Base-by-base conservation (phyloP, 2,888 invertebrate genomes). In the Theodoxus fluviatilis region DNA sequence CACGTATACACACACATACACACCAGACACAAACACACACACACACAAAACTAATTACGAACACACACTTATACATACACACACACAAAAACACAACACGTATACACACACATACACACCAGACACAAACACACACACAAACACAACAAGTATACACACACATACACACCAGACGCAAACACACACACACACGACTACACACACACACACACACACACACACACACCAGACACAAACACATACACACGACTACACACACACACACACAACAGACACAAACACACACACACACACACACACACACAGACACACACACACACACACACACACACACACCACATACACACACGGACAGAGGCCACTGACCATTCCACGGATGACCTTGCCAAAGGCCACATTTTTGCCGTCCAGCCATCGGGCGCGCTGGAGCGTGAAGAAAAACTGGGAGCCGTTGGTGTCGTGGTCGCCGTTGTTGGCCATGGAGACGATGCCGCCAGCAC, bases 381-480 rank as follows among this genome's bases (percentile, higher is more conserved):
- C 81, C 73, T 84, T 84, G 22, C 84, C 85, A 69, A 85, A 85
- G 38, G 83, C 84, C 31, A 85, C 85, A 72, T 85, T 84, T 52
- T 81, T 83, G 25, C 79, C 77, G 68, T 85, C 85, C 57, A 85
- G 75, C 85, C 85, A 85, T 66, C 84, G 76, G 3, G 85, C 82
- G 57, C 80, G 82, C 43, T 74, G 78, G 49, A 86, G 76, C 4
- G 81, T 73, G 74, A 85, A 80, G 79, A 81, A 85, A 78, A 85
- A 85, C 76, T 85, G 85, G 3, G 84, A 84, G 2, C 81, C 82
- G 76, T 85, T 85, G 35, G 84, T 81, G 76, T 85, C 81, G 59
- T 70, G 69, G n/a, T n/a, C 2, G 2, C 85, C 85, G 71, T 81
- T 78, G 74, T 85, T 85, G n/a, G 85, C 85, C 85, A 85, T 85